Evolutionary conservation across 2,113 vertebrate species (phyloP).

Genomic region (Apaloderma vittatum): DNA sequence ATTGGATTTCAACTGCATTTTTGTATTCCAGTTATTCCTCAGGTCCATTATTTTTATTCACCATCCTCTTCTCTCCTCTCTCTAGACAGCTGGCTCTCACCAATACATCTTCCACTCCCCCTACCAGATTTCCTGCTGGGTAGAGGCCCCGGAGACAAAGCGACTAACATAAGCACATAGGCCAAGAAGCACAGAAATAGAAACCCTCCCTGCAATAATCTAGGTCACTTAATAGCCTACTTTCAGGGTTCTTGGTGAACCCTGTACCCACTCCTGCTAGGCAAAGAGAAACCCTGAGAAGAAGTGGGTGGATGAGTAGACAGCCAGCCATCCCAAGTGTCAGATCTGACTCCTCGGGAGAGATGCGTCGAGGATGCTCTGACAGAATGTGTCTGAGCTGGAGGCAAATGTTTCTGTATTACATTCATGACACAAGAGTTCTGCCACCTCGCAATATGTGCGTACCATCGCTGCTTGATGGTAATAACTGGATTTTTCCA

Average conservation of each 20-base stretch:
- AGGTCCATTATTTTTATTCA: conserved; percentile 61
- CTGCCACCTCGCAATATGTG: conserved; percentile 60
- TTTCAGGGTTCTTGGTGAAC: conserved; percentile 59
- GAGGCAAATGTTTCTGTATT: conserved; percentile 72
- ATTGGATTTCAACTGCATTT: conserved; percentile 71
- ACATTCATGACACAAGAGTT: conserved; percentile 62
- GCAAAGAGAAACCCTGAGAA: conserved; percentile 75
- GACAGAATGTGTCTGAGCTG: conserved; percentile 75
- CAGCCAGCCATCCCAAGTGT: conserved; percentile 75
- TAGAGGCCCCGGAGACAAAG: conserved; percentile 39
- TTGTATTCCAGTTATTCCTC: conserved; percentile 61
- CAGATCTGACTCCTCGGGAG: conserved; percentile 66
- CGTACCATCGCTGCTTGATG: not conserved
- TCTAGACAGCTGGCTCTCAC: conserved; percentile 27
- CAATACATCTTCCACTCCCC: conserved; percentile 15
- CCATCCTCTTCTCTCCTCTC: conserved; percentile 8
- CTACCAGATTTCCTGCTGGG: conserved; percentile 50
- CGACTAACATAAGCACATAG: conserved; percentile 21
- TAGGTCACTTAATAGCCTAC: conserved; percentile 73
- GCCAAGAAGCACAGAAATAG: conserved; percentile 42
- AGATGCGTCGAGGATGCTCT: conserved; percentile 58
- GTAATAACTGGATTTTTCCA: conserved; percentile 55
- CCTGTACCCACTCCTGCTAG: conserved; percentile 68
- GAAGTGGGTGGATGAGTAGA: conserved; percentile 75
- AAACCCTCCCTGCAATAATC: conserved; percentile 18